A percentile compares a stretch with the other conserved stretches of the same genome.
These are phyloP conservation scores for Antrozous pallidus DNA, from an alignment of 2,797 vertebrate species.

Conservation along the genomic window DNA sequence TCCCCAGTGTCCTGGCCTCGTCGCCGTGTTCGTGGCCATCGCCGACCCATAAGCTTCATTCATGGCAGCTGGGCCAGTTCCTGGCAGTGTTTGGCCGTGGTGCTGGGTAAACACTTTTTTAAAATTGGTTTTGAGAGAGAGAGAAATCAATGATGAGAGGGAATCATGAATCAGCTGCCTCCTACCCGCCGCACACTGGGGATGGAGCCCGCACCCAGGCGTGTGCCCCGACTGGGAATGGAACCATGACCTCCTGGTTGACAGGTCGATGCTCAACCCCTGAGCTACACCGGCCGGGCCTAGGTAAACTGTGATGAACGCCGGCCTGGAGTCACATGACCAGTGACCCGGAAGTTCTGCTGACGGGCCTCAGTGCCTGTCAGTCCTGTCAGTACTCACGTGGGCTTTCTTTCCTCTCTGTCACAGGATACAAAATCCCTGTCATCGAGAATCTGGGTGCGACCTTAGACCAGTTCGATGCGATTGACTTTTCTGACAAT, in stretches of 20 bases:
- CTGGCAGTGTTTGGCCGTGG: too few relatives aligned
- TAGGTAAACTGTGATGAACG: background rate
- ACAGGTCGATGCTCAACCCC: background rate
- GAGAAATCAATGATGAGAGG: background rate
- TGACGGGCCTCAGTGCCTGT: background rate
- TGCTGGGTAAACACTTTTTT: too few relatives aligned
- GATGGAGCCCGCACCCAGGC: background rate
- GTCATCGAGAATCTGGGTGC: conserved; percentile 97
- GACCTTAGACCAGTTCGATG: conserved; percentile 96
- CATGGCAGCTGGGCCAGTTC: too few relatives aligned
- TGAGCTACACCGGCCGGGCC: background rate
- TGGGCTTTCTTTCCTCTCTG: fast-evolving
- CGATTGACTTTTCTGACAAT: conserved; percentile 97
- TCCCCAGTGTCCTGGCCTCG: too few relatives aligned
- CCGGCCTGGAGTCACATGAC: background rate
- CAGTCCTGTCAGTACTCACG: background rate
- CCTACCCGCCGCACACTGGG: fast-evolving
- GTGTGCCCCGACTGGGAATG: too few relatives aligned
- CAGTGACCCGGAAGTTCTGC: background rate
- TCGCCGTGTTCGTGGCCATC: too few relatives aligned
- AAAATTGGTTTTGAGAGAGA: background rate
- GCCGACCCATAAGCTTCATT: too few relatives aligned
- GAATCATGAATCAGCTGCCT: background rate
- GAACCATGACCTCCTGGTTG: too few relatives aligned
- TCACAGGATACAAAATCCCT: conserved; percentile 94